Base-by-base conservation (phyloP, 2,888 invertebrate species). In the Incurvaria masculella region DNA sequence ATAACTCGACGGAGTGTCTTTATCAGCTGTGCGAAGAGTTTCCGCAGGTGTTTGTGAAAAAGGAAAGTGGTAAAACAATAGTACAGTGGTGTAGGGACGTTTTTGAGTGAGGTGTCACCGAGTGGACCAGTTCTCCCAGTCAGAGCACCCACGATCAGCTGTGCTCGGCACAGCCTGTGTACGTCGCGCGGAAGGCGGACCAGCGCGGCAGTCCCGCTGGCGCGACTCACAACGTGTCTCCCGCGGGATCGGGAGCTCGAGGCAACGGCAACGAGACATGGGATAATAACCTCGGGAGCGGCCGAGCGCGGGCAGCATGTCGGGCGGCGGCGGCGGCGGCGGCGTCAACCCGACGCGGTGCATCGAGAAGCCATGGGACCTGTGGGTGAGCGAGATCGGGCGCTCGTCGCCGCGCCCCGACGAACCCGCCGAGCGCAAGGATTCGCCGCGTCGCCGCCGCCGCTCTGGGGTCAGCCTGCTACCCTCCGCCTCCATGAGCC, bases 401-500 rank as follows among this genome's bases (percentile, higher is more conserved):
- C 75, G 71, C 61, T 57, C 68, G 59, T 75, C 76, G 53, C 78
- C 79, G 58, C 68, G 69, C 53, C 65, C 64, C 44, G 78, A 78
- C 53, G 59, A 65, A 58, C 68, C 69, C 55, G 64, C 66, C 58
- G 62, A 64, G 49, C 61, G 62, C 57, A 59, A 60, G 49, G 64
- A 57, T 51, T 59, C 65, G 48, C 60, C 62, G 54, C n/a, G 38
- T 23, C 64, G 70, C 49, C 68, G 70, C 41, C 69, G 73, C 20
- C 74, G 75, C 53, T 64, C 73, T n/a, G 68, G 79, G 51, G 74
- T 82, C 53, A 76, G 81, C 59, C 78, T 83, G 8, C 71, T 84
- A 46, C 71, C 71, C 51, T 64, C 67, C 54, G 70, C 82, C 69
- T 86, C 85, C 65, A 89, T 89, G 84, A 82, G 83, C 56, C 81